Conservation (phyloP, 2,797 vertebrate genomes). For the Chiroxiphia lanceolata region DNA sequence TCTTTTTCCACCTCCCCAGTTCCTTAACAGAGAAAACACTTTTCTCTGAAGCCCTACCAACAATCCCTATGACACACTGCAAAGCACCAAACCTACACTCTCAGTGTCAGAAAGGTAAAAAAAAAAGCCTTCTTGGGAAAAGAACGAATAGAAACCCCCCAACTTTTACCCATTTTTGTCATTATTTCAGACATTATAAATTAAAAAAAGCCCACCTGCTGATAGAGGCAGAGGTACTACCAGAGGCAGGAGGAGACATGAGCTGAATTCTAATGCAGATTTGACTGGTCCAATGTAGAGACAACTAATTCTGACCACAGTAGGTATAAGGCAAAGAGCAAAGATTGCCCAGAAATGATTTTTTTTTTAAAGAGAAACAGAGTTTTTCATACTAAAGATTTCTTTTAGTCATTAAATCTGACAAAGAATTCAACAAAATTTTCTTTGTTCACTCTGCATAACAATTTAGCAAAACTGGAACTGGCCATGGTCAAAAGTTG, state of each 20-base stretch:
- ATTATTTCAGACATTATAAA: neutral
- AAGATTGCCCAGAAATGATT: neutral
- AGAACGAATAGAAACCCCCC: accelerated
- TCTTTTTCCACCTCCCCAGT: neutral
- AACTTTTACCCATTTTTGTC: neutral
- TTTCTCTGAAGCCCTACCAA: neutral
- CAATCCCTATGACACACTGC: neutral
- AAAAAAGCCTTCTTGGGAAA: neutral
- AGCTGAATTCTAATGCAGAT: neutral
- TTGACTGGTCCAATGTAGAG: accelerated
- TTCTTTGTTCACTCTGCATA: neutral
- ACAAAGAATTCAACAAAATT: neutral
- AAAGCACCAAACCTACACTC: neutral
- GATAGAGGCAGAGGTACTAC: neutral
- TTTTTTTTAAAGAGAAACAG: neutral
- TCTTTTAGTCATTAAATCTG: neutral
- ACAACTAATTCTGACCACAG: neutral
- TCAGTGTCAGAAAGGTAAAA: too few species aligned
- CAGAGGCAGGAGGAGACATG: neutral
- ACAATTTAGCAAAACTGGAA: neutral
- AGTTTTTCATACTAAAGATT: neutral
- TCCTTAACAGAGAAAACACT: neutral
- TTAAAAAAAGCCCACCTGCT: neutral
- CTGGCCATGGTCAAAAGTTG: neutral
- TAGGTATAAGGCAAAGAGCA: neutral